A percentile compares a stretch with the other conserved stretches of the same genome.
phyloP scores from a whole-genome alignment of 2,113 vertebrate species.

The Sprattus sprattus region DNA sequence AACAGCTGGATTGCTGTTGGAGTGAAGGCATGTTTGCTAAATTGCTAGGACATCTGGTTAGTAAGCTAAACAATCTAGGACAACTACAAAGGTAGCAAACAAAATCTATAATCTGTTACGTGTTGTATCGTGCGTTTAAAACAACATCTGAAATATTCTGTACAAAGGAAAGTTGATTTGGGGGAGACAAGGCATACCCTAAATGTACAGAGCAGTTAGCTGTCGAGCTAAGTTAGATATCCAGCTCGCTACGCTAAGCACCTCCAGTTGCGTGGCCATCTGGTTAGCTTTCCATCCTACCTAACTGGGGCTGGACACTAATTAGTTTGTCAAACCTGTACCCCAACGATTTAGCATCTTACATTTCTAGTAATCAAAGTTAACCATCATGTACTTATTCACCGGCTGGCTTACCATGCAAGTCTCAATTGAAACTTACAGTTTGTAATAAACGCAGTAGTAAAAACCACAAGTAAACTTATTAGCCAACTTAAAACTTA shows the following conservation, averaged over 20 bases:
- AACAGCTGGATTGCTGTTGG: constrained; percentile 4
- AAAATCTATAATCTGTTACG: neutral
- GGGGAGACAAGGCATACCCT: neutral
- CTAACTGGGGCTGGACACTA: neutral
- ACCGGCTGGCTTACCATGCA: neutral
- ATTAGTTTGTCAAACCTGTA: neutral
- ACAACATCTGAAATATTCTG: neutral
- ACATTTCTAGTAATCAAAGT: too few species aligned
- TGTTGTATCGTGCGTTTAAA: neutral
- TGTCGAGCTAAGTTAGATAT: neutral
- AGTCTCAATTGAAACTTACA: neutral
- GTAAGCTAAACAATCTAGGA: constrained; percentile 38
- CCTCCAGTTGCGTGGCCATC: neutral
- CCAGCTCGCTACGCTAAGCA: too few species aligned
- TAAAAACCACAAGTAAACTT: neutral
- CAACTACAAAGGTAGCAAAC: neutral
- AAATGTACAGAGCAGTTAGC: neutral
- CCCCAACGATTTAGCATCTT: neutral
- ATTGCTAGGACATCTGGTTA: neutral
- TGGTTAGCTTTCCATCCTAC: neutral
- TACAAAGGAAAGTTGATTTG: neutral
- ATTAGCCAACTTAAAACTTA: neutral
- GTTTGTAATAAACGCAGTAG: neutral
- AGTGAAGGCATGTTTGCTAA: neutral
- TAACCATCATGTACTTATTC: neutral